phyloP scores from a whole-genome alignment of 2,797 vertebrate genomes.

The Alca torda region DNA sequence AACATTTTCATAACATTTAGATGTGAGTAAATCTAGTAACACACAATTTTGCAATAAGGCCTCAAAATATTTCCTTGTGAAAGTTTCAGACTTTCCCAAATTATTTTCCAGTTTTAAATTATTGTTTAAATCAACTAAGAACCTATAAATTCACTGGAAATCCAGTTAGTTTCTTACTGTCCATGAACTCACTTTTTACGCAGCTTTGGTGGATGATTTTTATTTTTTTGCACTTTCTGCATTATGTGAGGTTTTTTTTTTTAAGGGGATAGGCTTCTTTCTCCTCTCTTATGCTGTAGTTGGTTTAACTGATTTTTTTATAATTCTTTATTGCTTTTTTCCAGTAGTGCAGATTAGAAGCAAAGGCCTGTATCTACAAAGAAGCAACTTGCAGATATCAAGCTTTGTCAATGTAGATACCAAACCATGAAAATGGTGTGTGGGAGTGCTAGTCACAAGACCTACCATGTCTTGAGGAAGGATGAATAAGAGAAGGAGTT shows the following conservation, averaged over 20 bases:
- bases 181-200: background rate
- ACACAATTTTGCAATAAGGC: background rate
- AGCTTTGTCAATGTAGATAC: background rate
- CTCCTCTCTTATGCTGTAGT: background rate
- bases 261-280: background rate
- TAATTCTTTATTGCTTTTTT: background rate
- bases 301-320: background rate
- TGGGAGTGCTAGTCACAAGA: background rate
- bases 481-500: background rate
- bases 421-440: background rate
- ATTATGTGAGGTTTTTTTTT: background rate
- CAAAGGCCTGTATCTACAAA: background rate
- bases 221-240: background rate
- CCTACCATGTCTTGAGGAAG: background rate
- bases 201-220: background rate
- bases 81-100: background rate
- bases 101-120: background rate
- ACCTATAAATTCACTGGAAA: background rate
- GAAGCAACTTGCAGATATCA: background rate
- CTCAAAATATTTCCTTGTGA: background rate
- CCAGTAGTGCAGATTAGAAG: background rate
- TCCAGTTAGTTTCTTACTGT: background rate
- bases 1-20: background rate
- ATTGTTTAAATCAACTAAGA: background rate
- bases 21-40: background rate